Base-by-base conservation (phyloP, 2,888 invertebrate genomes). In the Folsomia manolachei region DNA sequence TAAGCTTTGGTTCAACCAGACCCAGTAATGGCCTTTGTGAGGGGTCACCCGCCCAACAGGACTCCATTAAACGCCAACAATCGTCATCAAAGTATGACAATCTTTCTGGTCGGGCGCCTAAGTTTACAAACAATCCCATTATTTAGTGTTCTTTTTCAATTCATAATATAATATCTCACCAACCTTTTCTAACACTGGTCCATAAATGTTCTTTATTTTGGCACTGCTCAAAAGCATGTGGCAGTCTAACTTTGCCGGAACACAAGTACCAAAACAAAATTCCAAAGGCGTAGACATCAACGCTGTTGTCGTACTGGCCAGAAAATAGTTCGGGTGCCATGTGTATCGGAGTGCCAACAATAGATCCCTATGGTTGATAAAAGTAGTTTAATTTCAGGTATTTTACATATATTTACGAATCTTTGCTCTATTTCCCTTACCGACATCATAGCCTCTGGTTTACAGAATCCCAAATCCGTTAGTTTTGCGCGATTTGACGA, bases 241-340 rank as follows among this genome's bases (percentile, higher is more conserved):
- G 94, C 72, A 94, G 86, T 78, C 88, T 88, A 0, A 93, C 90
- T 82, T 90, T 89, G 0, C 93, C 93, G 0, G 94, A 91, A 27
- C 67, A 94, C 70, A 94, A 88, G 81, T 94, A 94, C 94, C 94
- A 94, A 84, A 94, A 93, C 56, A 94, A 85, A 73, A 95, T 91
- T 2, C 94, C 94, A 83, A 95, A 94, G 0, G 94, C 94, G 82
- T 94, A 95, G 0, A 94, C 91, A 82, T 95, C 94, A 9, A 95
- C 94, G 74, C 89, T 89, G 75, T 90, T 90, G 82, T 93, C 91
- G 82, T 94, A 94, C 75, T 89, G 88, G 0, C 93, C 92, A 18
- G 88, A 89, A 73, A 94, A 87, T 67, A 95, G 86, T 83, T 95
- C 94, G 0, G 95, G 95, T 14, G 94, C 94, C 94, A 95, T 94